These are phyloP conservation scores for Athalia cordata DNA, from an alignment of 2,888 invertebrate species.

Conservation along the genomic window DNA sequence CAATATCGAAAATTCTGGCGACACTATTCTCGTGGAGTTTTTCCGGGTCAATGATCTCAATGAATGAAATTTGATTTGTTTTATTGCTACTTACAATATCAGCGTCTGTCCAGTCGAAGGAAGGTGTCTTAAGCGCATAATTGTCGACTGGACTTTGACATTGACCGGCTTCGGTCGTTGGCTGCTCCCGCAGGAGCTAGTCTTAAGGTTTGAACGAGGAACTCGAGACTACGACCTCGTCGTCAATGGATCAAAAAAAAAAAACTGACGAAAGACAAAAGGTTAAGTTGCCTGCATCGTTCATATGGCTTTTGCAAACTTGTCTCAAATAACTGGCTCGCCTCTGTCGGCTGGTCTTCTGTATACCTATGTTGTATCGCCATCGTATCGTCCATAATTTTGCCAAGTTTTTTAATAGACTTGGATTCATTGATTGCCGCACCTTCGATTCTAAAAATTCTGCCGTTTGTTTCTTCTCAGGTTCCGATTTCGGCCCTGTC, in stretches of 20 bases:
- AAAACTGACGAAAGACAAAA: conserved; percentile 30
- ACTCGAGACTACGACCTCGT: conserved; percentile 23
- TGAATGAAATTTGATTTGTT: too few species aligned
- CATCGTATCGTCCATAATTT: neutral
- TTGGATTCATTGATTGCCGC: too few species aligned
- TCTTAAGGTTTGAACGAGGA: conserved; percentile 4
- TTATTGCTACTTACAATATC: too few species aligned
- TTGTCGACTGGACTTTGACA: neutral
- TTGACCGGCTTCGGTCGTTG: conserved; percentile 26
- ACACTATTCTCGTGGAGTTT: neutral
- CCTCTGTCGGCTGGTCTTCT: neutral
- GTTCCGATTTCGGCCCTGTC: neutral
- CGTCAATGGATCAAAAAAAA: neutral
- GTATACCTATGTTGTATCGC: neutral
- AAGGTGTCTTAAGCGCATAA: neutral
- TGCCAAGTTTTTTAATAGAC: too few species aligned
- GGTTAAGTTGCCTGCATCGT: conserved; percentile 31
- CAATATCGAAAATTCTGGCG: neutral
- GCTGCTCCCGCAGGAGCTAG: conserved; percentile 1
- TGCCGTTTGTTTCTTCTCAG: neutral
- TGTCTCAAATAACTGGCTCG: conserved; percentile 14
- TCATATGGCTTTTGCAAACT: conserved; percentile 37
- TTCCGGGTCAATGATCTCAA: too few species aligned
- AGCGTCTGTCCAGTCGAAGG: neutral
- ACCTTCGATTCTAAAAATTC: too few species aligned